Base-by-base conservation (phyloP, 2,113 vertebrate species). In the Rutilus rutilus region DNA sequence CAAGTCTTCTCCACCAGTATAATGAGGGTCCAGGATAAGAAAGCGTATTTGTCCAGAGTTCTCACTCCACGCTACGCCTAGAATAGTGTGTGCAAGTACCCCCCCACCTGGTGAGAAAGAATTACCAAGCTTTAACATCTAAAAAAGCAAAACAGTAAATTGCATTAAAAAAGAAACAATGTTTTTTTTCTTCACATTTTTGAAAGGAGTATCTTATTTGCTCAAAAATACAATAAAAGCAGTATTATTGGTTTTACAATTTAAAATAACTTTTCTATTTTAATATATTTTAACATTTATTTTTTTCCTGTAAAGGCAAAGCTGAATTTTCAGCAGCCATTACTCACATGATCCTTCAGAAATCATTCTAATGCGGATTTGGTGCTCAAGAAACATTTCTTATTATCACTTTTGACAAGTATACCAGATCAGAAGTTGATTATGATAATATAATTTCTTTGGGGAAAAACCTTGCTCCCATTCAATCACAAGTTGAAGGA, bases 11-110 rank as follows among this genome's bases (percentile, higher is more conserved):
- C 94, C 96, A 45, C 98, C 98, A 17, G 97, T 98, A 88, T 98
- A 99, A 93, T 99, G 98, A 60, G 98, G 97, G 89, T 99, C 98
- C 27, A 99, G 91, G 89, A 99, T 96, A 45, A 99, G 96, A 86
- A 96, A 99, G 86, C 96, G 97, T 81, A 96, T 97, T 75, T 97
- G 92, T 7, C 98, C 98, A 5, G 96, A 96, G 64, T 90, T 93
- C 88, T 99, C 97, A 91, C 97, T 99, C 98, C 97, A 99, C 12
- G 95, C 90, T 47, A 99, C 97, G 71, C 98, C 98, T n/a, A 99
- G 87, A 90, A 99, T 97, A 0, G 98, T 99, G 91, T 99, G 98
- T 82, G 98, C 98, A 90, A 99, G 88, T 79, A 98, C 96, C 6
- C 97, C 98, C 39, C 98, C 97, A 85, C 97, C 98, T 99, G 84